Evolutionary conservation across 2,888 invertebrate genomes (phyloP), one percentile per base, ranked within the genome.

Genomic region (Heliconius sara): DNA sequence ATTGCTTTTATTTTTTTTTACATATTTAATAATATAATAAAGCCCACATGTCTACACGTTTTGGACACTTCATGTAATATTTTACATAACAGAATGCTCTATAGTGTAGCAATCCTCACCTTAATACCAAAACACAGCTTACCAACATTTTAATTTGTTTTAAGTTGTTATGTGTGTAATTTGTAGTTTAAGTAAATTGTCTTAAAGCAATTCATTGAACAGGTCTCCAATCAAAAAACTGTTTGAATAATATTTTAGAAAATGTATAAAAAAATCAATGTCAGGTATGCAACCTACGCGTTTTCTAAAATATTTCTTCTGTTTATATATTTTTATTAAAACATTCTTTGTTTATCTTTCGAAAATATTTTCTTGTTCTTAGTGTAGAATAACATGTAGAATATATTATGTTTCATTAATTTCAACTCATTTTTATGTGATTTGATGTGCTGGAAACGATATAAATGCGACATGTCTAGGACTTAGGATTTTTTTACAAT

Each of bases 71-170:
- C 70, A 76, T 73, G 77, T 76, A 67, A 76, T 79, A 66, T 79
- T 77, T 80, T 70, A 81, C 68, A 84, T 85, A 85, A 86, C 85
- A 85, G 85, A 84, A 85, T 89, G 84, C 85, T 87, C 88, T 94
- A 60, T 60, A 93, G 93, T 85, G 86, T 94, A 94, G 93, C 92
- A 88, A 90, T 92, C 94, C 94, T 95, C 95, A 95, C 93, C 92
- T 93, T 91, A 91, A 95, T 95, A 95, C 95, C 95, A 95, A 95
- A 95, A 93, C 92, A 95, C 95, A 93, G 93, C 94, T 95, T 95
- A 95, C 95, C 95, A 95, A 93, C 94, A 91, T 92, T 93, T 91
- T 93, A 92, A 91, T 93, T 91, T 89, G 91, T 81, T 91, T 89
- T 95, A 94, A 94, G 93, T 95, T 94, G 94, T 91, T 90, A 89